A percentile compares a stretch with the other conserved stretches of the same genome.
phyloP scores from a whole-genome alignment of 2,797 vertebrate genomes.

The Enteromius anoplus region DNA sequence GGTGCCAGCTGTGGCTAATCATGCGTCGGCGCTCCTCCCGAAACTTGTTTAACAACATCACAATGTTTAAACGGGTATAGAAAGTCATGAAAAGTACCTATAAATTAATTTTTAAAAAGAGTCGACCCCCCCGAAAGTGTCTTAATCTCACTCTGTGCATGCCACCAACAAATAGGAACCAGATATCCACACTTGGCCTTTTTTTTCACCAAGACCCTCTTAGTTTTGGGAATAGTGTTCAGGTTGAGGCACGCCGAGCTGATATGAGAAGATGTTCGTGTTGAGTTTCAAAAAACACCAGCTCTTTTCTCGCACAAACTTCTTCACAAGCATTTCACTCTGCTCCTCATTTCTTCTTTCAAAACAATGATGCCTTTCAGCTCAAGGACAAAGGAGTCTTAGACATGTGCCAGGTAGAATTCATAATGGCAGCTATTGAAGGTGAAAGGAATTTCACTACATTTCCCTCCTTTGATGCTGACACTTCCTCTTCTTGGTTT shows the following conservation, averaged over 20 bases:
- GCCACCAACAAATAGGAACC: slow-evolving; percentile 6
- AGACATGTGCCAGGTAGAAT: slow-evolving; percentile 64
- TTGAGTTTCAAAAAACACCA: slow-evolving; percentile 54
- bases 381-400: slow-evolving; percentile 57
- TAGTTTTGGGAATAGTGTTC: slow-evolving; percentile 61
- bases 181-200: neutral
- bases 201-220: slow-evolving; percentile 54
- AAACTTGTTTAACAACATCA: too few relatives aligned
- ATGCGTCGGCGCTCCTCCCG: too few relatives aligned
- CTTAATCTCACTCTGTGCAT: neutral
- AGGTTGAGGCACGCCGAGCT: slow-evolving; percentile 62
- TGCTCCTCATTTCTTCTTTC: slow-evolving; percentile 59
- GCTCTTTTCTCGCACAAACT: slow-evolving; percentile 52
- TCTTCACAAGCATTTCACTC: slow-evolving; percentile 63
- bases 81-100: neutral
- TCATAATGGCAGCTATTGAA: slow-evolving; percentile 67
- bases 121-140: neutral
- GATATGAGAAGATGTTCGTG: slow-evolving; percentile 53
- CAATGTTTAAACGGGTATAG: neutral
- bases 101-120: neutral
- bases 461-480: slow-evolving; percentile 61
- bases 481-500: slow-evolving; percentile 60
- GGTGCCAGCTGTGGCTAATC: too few relatives aligned
- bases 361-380: slow-evolving; percentile 54
- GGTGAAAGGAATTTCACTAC: slow-evolving; percentile 61